Evolutionary conservation across 2,797 vertebrate species (phyloP).

Genomic region (Anniella stebbinsi): DNA sequence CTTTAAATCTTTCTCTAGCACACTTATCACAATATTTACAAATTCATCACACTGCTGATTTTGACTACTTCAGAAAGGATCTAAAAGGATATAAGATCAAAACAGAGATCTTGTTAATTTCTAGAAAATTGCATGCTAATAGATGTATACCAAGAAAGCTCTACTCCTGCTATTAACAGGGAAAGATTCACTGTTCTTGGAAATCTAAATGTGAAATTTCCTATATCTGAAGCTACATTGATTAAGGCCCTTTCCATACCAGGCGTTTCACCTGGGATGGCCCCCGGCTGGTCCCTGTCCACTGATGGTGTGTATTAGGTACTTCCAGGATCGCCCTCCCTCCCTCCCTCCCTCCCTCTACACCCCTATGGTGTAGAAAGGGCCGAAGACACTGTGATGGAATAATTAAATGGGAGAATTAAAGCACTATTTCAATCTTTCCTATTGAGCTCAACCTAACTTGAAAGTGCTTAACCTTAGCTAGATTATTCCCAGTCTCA

Average conservation of each 20-base stretch:
- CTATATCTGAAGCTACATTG: not conserved
- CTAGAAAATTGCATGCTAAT: not conserved
- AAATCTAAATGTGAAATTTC: not conserved
- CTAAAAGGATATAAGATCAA: not conserved
- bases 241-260: no score
- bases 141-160: not conserved
- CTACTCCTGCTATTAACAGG: not conserved
- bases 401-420: not conserved
- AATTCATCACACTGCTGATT: not conserved
- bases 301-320: no score
- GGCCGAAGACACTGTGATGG: not conserved
- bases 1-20: slow-evolving; percentile 24
- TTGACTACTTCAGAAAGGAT: not conserved
- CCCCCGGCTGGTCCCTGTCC: no score
- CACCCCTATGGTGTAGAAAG: no score
- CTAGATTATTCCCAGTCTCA: not conserved
- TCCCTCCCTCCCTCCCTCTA: no score
- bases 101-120: slow-evolving; percentile 11
- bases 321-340: no score
- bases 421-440: not conserved
- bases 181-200: not conserved
- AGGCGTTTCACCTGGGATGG: no score
- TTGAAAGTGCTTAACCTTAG: not conserved
- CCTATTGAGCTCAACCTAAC: not conserved
- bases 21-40: slow-evolving; percentile 3